Conservation (phyloP, 1,140 invertebrate species). For the Panagrolaimus sp. region DNA sequence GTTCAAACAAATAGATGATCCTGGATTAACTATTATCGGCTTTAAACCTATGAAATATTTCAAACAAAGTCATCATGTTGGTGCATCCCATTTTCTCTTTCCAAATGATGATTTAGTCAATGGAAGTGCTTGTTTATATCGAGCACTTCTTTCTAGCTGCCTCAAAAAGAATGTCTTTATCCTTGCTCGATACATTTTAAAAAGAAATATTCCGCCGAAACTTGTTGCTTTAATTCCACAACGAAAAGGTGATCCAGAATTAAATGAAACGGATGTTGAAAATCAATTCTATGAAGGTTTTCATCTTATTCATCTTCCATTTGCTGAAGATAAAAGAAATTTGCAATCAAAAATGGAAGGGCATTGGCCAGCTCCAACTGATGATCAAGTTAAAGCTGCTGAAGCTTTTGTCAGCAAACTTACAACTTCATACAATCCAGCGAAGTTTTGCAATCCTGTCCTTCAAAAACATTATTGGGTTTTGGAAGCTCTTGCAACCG, state of each 20-base stretch:
- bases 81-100: neutral
- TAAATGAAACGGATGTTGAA: slow-evolving; percentile 1
- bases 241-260: neutral
- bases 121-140: neutral
- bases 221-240: slow-evolving; percentile 3
- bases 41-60: neutral
- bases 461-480: slow-evolving; percentile 14
- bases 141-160: neutral
- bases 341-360: neutral
- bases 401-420: neutral
- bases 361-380: neutral
- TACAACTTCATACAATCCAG: neutral
- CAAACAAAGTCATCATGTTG: neutral
- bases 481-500: slow-evolving; percentile 4
- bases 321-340: neutral
- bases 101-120: neutral
- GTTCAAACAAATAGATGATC: slow-evolving; percentile 5
- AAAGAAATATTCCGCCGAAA: no score
- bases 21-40: neutral
- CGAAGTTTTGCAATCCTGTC: neutral
- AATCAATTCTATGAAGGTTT: slow-evolving; percentile 10
- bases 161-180: neutral
- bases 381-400: neutral
- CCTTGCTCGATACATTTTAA: neutral
- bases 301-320: slow-evolving; percentile 1